Conservation (phyloP, 2,888 invertebrate genomes). For the Marasmarcha lunaedactyla region DNA sequence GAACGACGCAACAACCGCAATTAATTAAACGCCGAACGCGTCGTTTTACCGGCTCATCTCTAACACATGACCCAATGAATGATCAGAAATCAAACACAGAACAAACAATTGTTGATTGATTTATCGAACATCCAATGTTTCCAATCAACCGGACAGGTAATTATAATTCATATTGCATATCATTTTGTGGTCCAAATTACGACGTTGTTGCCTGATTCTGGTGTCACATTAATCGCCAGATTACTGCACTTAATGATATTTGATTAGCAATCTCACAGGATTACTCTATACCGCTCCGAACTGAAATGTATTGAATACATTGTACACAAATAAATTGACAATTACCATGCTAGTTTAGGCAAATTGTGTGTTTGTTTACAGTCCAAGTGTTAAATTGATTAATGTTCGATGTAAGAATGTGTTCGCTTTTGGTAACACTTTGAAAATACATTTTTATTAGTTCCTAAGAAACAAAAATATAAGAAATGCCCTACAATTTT, state of each 20-base stretch:
- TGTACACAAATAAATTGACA: background rate
- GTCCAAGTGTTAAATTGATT: too few species aligned
- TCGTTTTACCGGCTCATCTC: background rate
- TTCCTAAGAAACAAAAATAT: too few species aligned
- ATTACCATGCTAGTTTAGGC: conserved; percentile 3
- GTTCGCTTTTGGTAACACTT: too few species aligned
- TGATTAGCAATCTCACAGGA: conserved; percentile 27
- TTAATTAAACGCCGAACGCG: conserved; percentile 3
- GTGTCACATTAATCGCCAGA: conserved; percentile 35
- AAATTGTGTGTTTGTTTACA: too few species aligned
- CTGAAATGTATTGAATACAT: background rate
- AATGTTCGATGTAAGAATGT: too few species aligned
- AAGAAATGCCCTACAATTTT: too few species aligned
- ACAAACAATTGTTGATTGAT: conserved; percentile 12
- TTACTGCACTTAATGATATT: conserved; percentile 36
- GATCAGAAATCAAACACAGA: conserved; percentile 11
- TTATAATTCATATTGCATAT: conserved; percentile 41
- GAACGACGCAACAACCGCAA: background rate
- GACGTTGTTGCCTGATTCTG: conserved; percentile 22
- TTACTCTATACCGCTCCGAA: conserved; percentile 8
- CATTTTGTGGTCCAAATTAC: conserved; percentile 40
- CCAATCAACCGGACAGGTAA: conserved; percentile 34
- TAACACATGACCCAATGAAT: background rate
- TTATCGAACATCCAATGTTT: conserved; percentile 20
- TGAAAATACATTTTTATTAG: too few species aligned